Percentiles rank a stretch among this genome's conserved stretches.
Conservation (phyloP, 2,888 invertebrate genomes). For the Caradrina clavipalpis region DNA sequence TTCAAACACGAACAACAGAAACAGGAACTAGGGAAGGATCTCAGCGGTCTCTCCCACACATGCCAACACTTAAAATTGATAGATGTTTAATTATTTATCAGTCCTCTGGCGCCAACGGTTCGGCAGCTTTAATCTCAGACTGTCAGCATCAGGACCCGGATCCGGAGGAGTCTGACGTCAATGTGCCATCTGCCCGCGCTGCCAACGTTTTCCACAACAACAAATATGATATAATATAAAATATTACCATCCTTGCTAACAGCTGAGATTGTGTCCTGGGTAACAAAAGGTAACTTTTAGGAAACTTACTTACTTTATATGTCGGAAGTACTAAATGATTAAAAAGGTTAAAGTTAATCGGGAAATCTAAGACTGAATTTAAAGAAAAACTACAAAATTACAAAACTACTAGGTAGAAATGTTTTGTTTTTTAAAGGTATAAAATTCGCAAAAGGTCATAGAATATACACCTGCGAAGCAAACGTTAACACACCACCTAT, state of each 20-base stretch:
- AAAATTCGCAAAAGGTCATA: background rate
- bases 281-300: background rate
- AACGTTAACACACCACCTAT: background rate
- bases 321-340: too few species aligned
- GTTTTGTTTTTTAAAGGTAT: background rate
- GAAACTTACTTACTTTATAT: background rate
- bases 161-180: conserved; percentile 41
- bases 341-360: background rate
- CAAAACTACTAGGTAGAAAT: too few species aligned
- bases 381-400: conserved; percentile 6
- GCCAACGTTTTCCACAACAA: conserved; percentile 29
- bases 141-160: conserved; percentile 40
- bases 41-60: conserved; percentile 2
- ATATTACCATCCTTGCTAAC: conserved; percentile 6
- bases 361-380: background rate
- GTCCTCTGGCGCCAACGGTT: background rate
- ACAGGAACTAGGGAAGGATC: conserved; percentile 7
- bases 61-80: background rate
- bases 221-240: conserved; percentile 16
- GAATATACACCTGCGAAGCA: background rate
- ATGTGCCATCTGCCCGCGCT: conserved; percentile 27
- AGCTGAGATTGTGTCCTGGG: background rate
- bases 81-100: conserved; percentile 26
- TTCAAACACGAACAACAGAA: background rate
- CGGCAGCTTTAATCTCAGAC: conserved; percentile 27